Evolutionary conservation across 2,797 vertebrate genomes (phyloP).

Genomic region (Myiotriccus ornatus): DNA sequence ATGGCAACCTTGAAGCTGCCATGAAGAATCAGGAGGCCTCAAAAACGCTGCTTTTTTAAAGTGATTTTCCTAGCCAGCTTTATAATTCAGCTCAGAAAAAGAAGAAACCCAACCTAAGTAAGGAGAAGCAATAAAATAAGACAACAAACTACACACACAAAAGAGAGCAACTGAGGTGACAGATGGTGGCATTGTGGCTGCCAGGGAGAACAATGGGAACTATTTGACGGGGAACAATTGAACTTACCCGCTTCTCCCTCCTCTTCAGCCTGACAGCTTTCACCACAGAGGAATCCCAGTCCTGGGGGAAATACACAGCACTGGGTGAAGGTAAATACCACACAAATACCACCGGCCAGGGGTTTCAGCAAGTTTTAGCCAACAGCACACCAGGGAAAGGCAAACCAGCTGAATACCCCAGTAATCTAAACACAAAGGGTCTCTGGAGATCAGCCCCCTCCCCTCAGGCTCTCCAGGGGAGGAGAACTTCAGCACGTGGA

Average conservation of each 20-base stretch:
- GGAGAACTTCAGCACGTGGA: constrained; percentile 1
- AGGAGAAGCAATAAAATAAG: neutral
- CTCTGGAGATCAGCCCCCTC: neutral
- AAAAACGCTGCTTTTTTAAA: neutral
- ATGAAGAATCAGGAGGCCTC: neutral
- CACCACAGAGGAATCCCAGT: constrained; percentile 91
- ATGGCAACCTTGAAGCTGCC: neutral
- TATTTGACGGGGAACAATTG: neutral
- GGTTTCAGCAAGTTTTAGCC: neutral
- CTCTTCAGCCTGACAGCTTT: constrained; percentile 88
- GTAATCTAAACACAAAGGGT: neutral
- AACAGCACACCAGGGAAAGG: neutral
- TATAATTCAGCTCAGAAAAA: neutral
- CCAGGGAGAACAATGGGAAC: neutral
- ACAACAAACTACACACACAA: neutral
- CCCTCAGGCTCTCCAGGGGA: neutral
- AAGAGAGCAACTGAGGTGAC: neutral
- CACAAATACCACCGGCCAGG: neutral
- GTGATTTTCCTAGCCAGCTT: neutral
- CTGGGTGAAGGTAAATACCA: neutral
- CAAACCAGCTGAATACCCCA: neutral
- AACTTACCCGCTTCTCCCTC: constrained; percentile 89
- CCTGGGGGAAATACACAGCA: constrained; percentile 72
- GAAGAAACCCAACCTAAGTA: neutral
- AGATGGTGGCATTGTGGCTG: neutral